Evolutionary conservation across 2,797 vertebrate genomes (phyloP).

Genomic region (Astyanax mexicanus): DNA sequence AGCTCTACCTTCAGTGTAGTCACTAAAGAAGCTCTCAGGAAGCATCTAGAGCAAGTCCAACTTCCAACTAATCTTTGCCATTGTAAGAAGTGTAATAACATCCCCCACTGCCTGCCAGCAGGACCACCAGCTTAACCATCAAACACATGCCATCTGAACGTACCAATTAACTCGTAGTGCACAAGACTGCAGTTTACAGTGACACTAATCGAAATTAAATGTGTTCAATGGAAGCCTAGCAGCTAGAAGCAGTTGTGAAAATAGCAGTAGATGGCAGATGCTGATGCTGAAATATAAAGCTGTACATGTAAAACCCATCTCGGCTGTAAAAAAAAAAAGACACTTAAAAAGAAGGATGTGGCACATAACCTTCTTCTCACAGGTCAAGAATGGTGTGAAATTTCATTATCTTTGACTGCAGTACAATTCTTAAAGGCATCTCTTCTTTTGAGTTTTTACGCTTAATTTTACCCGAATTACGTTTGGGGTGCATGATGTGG

Average conservation of each 20-base stretch:
- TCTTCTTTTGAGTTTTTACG: constrained; percentile 13
- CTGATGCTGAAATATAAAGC: not conserved
- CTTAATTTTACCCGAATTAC: constrained; percentile 17
- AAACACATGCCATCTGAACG: constrained; percentile 4
- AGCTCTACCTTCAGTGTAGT: not conserved
- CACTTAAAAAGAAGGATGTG: not conserved
- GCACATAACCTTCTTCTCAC: not conserved
- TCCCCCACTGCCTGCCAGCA: constrained; percentile 15
- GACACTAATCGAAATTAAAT: constrained; percentile 14
- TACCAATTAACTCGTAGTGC: constrained; percentile 14
- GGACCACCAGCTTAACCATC: not conserved
- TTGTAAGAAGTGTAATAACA: constrained; percentile 1
- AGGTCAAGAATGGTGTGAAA: not conserved
- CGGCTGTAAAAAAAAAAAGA: too few relatives aligned
- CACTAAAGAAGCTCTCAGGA: not conserved
- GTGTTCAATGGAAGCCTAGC: not conserved
- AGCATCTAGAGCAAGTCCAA: not conserved
- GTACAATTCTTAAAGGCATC: constrained; percentile 31
- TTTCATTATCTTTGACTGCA: constrained; percentile 22
- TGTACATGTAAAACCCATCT: not conserved
- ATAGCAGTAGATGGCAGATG: not conserved
- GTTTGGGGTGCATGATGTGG: too few relatives aligned
- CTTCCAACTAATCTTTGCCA: constrained; percentile 8
- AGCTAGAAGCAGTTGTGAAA: not conserved
- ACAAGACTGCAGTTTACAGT: constrained; percentile 12